Evolutionary conservation across 1,140 invertebrate species (phyloP).

Genomic region (Branchinecta lindahli): DNA sequence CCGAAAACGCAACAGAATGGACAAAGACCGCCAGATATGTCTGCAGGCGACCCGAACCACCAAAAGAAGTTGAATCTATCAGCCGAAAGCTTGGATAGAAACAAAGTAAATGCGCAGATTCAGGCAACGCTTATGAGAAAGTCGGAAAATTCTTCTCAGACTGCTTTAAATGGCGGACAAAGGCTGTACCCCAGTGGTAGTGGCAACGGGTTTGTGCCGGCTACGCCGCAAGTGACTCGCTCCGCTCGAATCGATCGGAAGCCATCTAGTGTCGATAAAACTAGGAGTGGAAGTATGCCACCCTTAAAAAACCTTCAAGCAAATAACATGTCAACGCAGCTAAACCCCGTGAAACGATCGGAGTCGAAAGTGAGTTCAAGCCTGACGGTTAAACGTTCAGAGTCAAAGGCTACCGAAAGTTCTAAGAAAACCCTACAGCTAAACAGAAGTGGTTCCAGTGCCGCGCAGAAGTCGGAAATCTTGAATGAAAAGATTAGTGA

Average conservation of each 20-base stretch:
- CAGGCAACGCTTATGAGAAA: neutral
- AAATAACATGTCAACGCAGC: neutral
- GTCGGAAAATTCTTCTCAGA: neutral
- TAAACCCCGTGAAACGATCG: neutral
- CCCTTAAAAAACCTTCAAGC: neutral
- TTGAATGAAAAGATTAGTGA: neutral
- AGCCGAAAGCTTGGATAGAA: neutral
- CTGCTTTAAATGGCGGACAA: neutral
- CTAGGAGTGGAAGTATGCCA: neutral
- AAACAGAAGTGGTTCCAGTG: neutral
- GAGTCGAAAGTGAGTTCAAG: neutral
- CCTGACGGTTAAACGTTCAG: neutral
- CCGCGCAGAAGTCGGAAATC: neutral
- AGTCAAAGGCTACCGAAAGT: neutral
- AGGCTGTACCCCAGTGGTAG: neutral
- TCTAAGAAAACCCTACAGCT: neutral
- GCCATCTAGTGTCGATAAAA: neutral
- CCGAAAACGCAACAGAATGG: neutral
- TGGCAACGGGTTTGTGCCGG: neutral
- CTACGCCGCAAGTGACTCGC: neutral
- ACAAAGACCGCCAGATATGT: neutral
- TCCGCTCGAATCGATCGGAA: neutral
- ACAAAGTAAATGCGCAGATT: conserved; percentile 1
- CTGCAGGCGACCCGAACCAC: neutral
- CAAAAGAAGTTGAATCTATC: neutral